Percentiles rank a stretch among this genome's conserved stretches.
These are phyloP conservation scores for Deilephila elpenor DNA, from an alignment of 2,888 invertebrate species.

Conservation along the genomic window DNA sequence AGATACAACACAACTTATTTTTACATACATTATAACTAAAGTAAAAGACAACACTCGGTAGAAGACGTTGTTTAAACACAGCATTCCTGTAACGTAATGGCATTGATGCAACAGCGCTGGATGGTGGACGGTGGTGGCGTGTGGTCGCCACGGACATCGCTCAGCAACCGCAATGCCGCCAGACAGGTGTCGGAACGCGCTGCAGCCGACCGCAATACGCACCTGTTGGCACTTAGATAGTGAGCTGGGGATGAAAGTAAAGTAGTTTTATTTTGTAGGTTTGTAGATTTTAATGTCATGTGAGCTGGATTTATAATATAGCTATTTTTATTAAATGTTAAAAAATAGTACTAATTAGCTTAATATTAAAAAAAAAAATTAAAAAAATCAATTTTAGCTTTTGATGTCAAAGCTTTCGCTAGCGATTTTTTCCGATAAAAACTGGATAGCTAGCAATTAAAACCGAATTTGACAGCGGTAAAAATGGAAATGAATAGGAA, in stretches of 20 bases:
- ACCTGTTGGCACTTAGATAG: slow-evolving; percentile 28
- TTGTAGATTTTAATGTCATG: neutral
- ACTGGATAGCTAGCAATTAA: too few relatives aligned
- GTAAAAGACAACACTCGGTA: neutral
- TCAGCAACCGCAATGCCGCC: slow-evolving; percentile 60
- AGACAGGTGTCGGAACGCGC: slow-evolving; percentile 56
- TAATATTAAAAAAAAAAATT: too few relatives aligned
- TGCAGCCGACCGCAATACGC: slow-evolving; percentile 29
- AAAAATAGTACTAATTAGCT: too few relatives aligned
- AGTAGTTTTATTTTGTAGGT: neutral
- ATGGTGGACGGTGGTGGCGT: slow-evolving; percentile 23
- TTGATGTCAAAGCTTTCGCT: too few relatives aligned
- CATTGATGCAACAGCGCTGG: slow-evolving; percentile 44
- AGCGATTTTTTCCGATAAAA: too few relatives aligned
- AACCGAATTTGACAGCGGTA: too few relatives aligned
- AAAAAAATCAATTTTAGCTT: too few relatives aligned
- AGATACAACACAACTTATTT: too few relatives aligned
- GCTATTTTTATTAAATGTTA: too few relatives aligned
- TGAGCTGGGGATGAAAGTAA: neutral
- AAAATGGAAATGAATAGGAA: too few relatives aligned
- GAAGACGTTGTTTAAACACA: neutral
- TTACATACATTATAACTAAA: too few relatives aligned
- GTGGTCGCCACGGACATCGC: slow-evolving; percentile 50
- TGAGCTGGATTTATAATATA: too few relatives aligned
- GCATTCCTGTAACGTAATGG: slow-evolving; percentile 41